phyloP scores from a whole-genome alignment of 1,140 invertebrate species.

The Aleiodes sp. region DNA sequence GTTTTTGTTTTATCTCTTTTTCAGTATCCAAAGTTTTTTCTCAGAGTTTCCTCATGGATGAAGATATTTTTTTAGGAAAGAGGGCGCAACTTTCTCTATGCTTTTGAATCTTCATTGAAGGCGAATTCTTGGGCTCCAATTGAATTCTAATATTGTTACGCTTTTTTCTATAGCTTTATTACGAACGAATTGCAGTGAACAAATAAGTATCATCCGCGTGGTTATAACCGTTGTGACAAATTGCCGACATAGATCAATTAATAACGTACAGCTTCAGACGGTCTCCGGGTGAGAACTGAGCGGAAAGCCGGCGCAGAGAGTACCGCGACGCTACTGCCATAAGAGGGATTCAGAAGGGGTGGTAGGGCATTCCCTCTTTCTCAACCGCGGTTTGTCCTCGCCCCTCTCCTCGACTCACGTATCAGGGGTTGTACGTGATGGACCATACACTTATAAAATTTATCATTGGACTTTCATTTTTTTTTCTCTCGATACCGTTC shows the following conservation, averaged over 20 bases:
- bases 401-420: slow-evolving; percentile 37
- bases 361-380: slow-evolving; percentile 21
- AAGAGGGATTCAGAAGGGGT: slow-evolving; percentile 26
- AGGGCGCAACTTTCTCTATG: too few species aligned
- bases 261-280: slow-evolving; percentile 40
- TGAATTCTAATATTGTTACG: too few species aligned
- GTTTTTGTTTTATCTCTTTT: too few species aligned
- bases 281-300: slow-evolving; percentile 59
- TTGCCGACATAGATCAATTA: neutral
- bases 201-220: slow-evolving; percentile 16
- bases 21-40: too few species aligned
- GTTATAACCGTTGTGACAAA: neutral
- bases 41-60: too few species aligned
- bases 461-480: slow-evolving; percentile 19
- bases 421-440: slow-evolving; percentile 46
- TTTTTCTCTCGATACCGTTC: neutral
- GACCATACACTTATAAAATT: neutral
- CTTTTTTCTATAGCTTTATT: too few species aligned
- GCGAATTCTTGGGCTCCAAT: too few species aligned
- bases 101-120: too few species aligned
- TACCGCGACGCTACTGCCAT: slow-evolving; percentile 34
- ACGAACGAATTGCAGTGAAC: neutral
- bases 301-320: slow-evolving; percentile 40
- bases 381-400: neutral
- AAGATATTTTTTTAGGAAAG: too few species aligned